Base-by-base conservation (phyloP, 2,888 invertebrate genomes). In the Heliconius ismenius region DNA sequence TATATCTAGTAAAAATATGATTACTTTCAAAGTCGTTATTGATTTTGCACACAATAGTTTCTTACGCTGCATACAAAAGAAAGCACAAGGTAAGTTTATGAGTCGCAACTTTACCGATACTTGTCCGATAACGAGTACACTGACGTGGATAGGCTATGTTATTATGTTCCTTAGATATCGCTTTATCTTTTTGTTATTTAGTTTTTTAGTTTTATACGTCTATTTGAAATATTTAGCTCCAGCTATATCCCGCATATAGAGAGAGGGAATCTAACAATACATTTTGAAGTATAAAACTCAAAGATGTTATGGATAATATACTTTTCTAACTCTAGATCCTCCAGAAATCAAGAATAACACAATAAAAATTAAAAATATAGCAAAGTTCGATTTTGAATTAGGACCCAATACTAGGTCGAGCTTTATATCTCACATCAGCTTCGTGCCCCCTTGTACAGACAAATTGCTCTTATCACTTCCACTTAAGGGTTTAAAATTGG, bases 391-490 rank as follows among this genome's bases (percentile, higher is more conserved):
- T 67, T 63, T 67, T 65, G 65, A 67, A 65, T 26, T 39, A 58
- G 32, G 43, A 65, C 60, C 32, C 67, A 64, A 64, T 58, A 60
- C 76, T 65, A 73, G 64, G 43, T 64, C 65, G 65, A 28, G 70
- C 69, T 64, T 75, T 54, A 49, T 54, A 75, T 69, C 72, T 36
- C 43, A 65, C 62, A 32, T 36, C 54, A 62, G 49, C 26, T n/a
- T 32, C 69, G 69, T 60, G 77, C 76, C 78, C 77, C 79, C 78
- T 79, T 78, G 81, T 80, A 76, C 77, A 75, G 81, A 81, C 83
- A 82, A 82, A 82, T 81, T 81, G 80, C 81, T 78, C 80, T 81
- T 81, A 82, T 83, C 83, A 80, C 78, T 81, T 78, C 81, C 80
- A 78, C 80, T 81, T 80, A 79, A 81, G 79, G 79, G 77, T 79